Evolutionary conservation across 2,888 invertebrate species (phyloP).

Genomic region (Seira musarum): DNA sequence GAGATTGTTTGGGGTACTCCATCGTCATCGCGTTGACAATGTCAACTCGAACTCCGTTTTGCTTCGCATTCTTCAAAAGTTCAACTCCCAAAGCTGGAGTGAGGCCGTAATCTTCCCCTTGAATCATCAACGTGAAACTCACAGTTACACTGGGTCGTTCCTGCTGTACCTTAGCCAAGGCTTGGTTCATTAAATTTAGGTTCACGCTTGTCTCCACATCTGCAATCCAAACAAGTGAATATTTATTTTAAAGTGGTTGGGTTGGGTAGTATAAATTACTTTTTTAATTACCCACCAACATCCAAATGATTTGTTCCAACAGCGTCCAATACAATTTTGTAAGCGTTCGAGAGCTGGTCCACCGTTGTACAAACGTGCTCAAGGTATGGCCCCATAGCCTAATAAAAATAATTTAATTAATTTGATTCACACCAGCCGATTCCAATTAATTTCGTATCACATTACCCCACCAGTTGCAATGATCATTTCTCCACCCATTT

Average conservation of each 20-base stretch:
- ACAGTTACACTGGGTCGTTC: conserved; percentile 62
- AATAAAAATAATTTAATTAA: conserved; percentile 73
- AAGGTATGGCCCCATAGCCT: conserved; percentile 66
- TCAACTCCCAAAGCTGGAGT: conserved; percentile 64
- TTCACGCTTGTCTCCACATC: conserved; percentile 62
- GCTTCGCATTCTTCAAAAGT: conserved; percentile 60
- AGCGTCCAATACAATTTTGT: conserved; percentile 58
- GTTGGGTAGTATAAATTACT: not conserved
- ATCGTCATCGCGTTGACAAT: conserved; percentile 64
- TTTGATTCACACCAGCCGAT: conserved; percentile 68
- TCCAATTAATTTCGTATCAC: not conserved
- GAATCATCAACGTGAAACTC: conserved; percentile 66
- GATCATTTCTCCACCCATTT: conserved; percentile 64
- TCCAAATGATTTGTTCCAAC: conserved; percentile 64
- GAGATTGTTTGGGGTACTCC: conserved; percentile 41
- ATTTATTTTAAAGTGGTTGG: conserved; percentile 53
- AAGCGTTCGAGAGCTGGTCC: conserved; percentile 57
- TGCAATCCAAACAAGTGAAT: no score
- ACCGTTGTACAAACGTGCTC: conserved; percentile 62
- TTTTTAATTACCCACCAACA: conserved; percentile 14
- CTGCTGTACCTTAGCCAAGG: conserved; percentile 61
- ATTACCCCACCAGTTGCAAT: conserved; percentile 58
- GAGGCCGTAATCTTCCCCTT: conserved; percentile 68
- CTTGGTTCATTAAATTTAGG: conserved; percentile 62
- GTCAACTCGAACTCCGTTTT: conserved; percentile 66